Evolutionary conservation across 2,113 vertebrate genomes (phyloP).

Genomic region (Desmodus rotundus): DNA sequence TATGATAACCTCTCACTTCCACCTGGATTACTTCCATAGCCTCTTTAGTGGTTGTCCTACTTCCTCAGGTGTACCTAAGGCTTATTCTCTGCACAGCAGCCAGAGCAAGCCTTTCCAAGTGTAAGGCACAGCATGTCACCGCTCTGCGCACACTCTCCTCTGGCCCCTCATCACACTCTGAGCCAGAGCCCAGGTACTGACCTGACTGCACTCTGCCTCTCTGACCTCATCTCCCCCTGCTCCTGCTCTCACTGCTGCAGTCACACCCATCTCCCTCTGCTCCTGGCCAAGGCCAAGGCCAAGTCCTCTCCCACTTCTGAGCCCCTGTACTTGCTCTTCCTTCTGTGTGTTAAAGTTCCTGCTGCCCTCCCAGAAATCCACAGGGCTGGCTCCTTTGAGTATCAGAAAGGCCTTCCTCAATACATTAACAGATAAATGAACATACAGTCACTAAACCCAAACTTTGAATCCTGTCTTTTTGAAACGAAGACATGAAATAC

Average conservation of each 20-base stretch:
- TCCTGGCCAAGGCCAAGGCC: not conserved
- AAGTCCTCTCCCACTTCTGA: not conserved
- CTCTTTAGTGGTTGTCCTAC: not conserved
- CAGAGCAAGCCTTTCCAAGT: not conserved
- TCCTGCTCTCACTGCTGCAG: not conserved
- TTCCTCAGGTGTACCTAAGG: not conserved
- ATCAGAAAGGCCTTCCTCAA: not conserved
- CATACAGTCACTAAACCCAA: not conserved
- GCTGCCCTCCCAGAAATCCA: not conserved
- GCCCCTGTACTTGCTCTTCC: not conserved
- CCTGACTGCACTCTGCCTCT: accelerated
- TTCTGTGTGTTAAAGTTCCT: not conserved
- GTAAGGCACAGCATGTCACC: not conserved
- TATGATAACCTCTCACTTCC: not conserved
- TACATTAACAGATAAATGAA: not conserved
- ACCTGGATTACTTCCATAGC: not conserved
- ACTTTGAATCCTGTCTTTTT: not conserved
- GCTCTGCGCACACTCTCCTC: not conserved
- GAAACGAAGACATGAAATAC: not conserved
- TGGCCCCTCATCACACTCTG: not conserved
- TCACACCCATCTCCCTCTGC: not conserved
- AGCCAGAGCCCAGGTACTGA: not conserved
- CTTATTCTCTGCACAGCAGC: not conserved
- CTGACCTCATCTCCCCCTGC: not conserved
- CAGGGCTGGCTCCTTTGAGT: not conserved